Evolutionary conservation across 1,140 invertebrate species (phyloP).

Genomic region (Camponotus pennsylvanicus): DNA sequence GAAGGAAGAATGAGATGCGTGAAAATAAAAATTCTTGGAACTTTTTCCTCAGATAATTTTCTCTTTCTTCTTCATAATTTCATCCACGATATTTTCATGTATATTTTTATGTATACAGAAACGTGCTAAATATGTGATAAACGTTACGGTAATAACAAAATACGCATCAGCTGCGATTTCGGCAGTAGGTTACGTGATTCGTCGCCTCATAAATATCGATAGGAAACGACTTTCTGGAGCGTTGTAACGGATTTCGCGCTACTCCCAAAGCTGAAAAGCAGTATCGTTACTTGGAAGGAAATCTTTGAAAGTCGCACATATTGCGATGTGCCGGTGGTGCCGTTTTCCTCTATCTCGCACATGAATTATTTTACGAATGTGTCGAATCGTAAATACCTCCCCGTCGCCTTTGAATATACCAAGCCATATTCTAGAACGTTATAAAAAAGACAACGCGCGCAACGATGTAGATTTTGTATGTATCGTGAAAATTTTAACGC

Average conservation of each 20-base stretch:
- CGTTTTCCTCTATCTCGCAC: neutral
- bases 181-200: constrained; percentile 33
- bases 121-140: neutral
- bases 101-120: neutral
- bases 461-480: neutral
- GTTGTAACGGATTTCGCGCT: constrained; percentile 38
- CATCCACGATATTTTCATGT: neutral
- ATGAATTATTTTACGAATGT: constrained; percentile 41
- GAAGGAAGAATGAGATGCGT: neutral
- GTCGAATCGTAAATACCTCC: constrained; percentile 27
- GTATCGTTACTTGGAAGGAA: constrained; percentile 60
- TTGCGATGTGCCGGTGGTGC: neutral
- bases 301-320: constrained; percentile 51
- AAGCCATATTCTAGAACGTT: neutral
- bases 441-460: neutral
- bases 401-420: neutral
- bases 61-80: neutral
- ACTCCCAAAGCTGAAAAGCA: constrained; percentile 44
- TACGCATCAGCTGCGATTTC: constrained; percentile 32
- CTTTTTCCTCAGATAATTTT: neutral
- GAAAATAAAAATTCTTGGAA: neutral
- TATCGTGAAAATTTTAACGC: neutral
- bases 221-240: constrained; percentile 47
- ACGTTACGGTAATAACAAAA: neutral
- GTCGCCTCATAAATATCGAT: constrained; percentile 64